A percentile compares a stretch with the other conserved stretches of the same genome.
Conservation (phyloP, 2,113 vertebrate genomes). For the Erpornis zantholeuca region DNA sequence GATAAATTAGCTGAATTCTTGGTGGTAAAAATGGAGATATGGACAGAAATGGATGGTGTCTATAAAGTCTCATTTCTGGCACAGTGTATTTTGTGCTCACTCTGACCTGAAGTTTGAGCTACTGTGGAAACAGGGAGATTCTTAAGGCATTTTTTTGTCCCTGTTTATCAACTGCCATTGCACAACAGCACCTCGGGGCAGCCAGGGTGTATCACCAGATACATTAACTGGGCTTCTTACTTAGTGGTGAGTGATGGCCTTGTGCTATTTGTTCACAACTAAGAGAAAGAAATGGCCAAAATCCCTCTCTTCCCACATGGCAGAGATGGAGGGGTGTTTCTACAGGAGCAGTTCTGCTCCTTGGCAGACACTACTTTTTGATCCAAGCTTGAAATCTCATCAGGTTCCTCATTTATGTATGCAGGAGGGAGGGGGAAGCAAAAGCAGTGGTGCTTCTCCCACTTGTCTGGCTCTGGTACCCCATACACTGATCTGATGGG, state of each 20-base stretch:
- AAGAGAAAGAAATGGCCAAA: not conserved
- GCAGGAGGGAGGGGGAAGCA: not conserved
- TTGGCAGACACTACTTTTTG: not conserved
- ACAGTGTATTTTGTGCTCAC: not conserved
- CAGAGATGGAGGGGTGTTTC: not conserved
- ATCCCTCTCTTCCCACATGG: not conserved
- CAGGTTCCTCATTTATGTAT: not conserved
- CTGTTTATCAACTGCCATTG: not conserved
- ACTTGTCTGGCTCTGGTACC: not conserved
- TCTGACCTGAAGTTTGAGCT: not conserved
- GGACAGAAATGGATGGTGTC: not conserved
- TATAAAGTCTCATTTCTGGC: not conserved
- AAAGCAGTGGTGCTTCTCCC: not conserved
- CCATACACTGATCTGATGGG: not conserved
- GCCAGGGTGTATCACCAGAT: not conserved
- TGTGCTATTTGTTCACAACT: not conserved
- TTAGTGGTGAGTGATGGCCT: not conserved
- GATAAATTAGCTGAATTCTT: not conserved
- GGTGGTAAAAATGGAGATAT: not conserved
- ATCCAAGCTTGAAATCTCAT: not conserved
- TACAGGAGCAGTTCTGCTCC: not conserved
- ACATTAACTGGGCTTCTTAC: not conserved
- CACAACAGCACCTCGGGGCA: not conserved
- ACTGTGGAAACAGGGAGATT: not conserved
- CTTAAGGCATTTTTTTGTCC: not conserved